Conservation (phyloP, 2,113 vertebrate genomes). For the Microtus pennsylvanicus region DNA sequence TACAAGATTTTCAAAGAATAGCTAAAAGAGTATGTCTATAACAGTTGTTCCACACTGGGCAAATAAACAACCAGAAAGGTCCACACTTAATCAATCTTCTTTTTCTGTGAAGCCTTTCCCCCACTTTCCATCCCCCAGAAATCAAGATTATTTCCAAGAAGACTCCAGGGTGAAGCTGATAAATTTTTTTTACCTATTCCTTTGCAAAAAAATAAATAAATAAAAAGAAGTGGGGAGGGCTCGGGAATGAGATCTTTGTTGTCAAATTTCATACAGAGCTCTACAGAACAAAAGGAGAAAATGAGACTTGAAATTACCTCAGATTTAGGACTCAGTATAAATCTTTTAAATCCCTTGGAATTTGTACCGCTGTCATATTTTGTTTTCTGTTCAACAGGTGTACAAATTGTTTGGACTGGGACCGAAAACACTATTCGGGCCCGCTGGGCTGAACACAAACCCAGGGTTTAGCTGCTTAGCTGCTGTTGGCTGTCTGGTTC, state of each 20-base stretch:
- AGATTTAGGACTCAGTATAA: constrained; percentile 74
- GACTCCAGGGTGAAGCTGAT: background rate
- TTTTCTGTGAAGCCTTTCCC: background rate
- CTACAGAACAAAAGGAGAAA: constrained; percentile 65
- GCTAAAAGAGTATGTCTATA: background rate
- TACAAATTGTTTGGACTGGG: constrained; percentile 69
- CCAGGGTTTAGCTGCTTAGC: background rate
- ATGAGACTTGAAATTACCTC: constrained; percentile 73
- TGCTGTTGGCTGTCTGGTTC: background rate
- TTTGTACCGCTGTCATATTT: constrained; percentile 73
- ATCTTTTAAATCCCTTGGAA: constrained; percentile 75
- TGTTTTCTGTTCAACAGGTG: constrained; percentile 76
- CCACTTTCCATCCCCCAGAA: background rate
- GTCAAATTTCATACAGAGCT: constrained; percentile 65
- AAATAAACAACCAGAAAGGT: background rate
- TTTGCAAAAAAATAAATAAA: background rate
- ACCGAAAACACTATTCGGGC: background rate
- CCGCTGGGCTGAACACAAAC: background rate
- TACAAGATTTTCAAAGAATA: background rate
- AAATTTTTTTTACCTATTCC: background rate
- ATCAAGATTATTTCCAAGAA: background rate
- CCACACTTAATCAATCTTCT: background rate
- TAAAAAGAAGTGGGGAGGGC: background rate
- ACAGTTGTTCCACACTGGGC: background rate
- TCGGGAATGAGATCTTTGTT: background rate